Evolutionary conservation across 2,113 vertebrate species (phyloP), one percentile per base, ranked within the genome.

Genomic region (Pseudorhombus dupliciocellatus): DNA sequence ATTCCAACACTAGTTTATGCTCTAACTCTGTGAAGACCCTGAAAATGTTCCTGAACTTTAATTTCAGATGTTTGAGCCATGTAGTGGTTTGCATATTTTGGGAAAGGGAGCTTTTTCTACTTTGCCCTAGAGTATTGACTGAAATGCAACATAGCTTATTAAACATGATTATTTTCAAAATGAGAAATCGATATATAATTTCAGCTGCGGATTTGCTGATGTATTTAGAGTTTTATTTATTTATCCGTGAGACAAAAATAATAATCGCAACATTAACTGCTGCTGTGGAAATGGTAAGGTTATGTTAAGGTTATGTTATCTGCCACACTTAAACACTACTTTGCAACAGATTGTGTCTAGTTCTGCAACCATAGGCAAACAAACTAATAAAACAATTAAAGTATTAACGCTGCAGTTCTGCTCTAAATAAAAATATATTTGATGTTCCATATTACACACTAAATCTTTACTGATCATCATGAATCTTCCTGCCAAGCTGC

Each of bases 401-500:
- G 40, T 44, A 44, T 44, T 18, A 44, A 44, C 40, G 5, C 12
- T 6, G 15, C 18, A 44, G 5, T 5, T 44, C 15, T 44, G 40
- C 15, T 22, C 22, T 22, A 51, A 21, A 2, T 16, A 15, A 25
- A 5, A 14, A 15, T 25, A 5, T 53, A 14, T 66, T 66, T 42
- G 21, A 56, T 63, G 4, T 2, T 31, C 28, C 15, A 50, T 26
- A 42, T 42, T 26, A 30, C 51, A 55, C 11, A 50, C 5, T 22
- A n/a, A 66, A 26, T 48, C 8, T 8, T 24, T 24, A 15, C 51
- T 21, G n/a, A 51, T 14, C 16, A 8, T 80, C 48, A 57, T 66
- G 37, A 74, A 42, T 65, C 48, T 48, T 22, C 21, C n/a, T 54
- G 68, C 44, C 53, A 28, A 70, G 55, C 25, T 31, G 12, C 52